Evolutionary conservation across 92 coral and sea anemone genomes (phyloP), one percentile per base, ranked within the genome.

Genomic region (Zoanthus sociatus): DNA sequence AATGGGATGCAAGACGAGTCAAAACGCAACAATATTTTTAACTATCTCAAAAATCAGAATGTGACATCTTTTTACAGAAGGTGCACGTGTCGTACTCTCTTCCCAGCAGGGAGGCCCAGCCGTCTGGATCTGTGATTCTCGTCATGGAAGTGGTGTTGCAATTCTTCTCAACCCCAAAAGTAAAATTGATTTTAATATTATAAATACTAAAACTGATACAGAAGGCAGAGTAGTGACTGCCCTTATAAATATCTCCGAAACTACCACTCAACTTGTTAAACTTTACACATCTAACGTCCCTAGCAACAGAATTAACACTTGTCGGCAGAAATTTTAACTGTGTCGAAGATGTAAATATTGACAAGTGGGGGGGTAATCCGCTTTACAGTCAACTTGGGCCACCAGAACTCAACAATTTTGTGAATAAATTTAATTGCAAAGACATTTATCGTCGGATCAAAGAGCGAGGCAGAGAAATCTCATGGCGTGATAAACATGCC

Each of bases 31-130:
- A 42, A 70, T 12, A 10, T 71, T 8, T 84, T 84, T 26, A 64
- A 84, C 2, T 84, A 13, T 26, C 71, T 30, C 44, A 32, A 37
- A 11, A 42, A 45, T 17, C 17, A 9, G 46, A 69, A 13, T 50
- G 64, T 18, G 87, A 83, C 48, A 83, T 83, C 67, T 17, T 11
- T 8, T 33, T 83, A 17, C 87, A 83, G 61, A 78, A 83, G 11
- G 68, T 73, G 0, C 78, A 83, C 46, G 75, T 18, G 9, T 15
- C 77, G 1, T 3, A 63, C 18, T 6, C 11, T 16, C 33, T 6
- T 45, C 20, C 4, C 63, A 84, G 67, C 48, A 70, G 88, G 78
- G 46, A 70, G 79, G 61, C 32, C 61, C 44, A 71, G 88, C 79
- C 6, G 2, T 84, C 11, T 84, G 88, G 88, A 73, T 56, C 17